Conservation (phyloP, 2,113 vertebrate species). For the Syngnathus typhle region DNA sequence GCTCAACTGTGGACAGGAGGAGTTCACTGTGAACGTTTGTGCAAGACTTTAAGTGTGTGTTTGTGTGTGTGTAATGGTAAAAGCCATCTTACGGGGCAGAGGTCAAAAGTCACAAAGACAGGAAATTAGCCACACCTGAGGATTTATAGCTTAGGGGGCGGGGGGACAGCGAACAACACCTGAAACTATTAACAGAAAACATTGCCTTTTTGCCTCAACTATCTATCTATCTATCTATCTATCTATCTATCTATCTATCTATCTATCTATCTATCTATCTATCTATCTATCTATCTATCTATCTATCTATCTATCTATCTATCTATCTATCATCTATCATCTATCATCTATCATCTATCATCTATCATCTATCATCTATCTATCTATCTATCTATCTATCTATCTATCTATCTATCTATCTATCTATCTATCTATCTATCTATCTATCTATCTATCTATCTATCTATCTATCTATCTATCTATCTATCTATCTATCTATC, state of each 20-base stretch:
- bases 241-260: too few relatives aligned
- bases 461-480: too few relatives aligned
- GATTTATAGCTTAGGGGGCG: slow-evolving; percentile 21
- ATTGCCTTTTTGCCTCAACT: not conserved
- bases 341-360: too few relatives aligned
- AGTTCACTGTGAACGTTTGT: slow-evolving; percentile 8
- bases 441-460: too few relatives aligned
- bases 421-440: too few relatives aligned
- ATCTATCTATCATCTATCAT: too few relatives aligned
- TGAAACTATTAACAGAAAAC: not conserved
- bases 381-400: too few relatives aligned
- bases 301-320: too few relatives aligned
- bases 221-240: too few relatives aligned
- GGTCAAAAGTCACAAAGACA: slow-evolving; percentile 52
- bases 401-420: not conserved
- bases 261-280: not conserved
- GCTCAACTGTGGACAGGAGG: slow-evolving; percentile 23
- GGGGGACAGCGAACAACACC: slow-evolving; percentile 18
- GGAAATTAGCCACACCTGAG: slow-evolving; percentile 63
- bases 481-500: too few relatives aligned
- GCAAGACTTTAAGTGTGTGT: slow-evolving; percentile 9
- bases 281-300: not conserved
- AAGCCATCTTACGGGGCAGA: slow-evolving; percentile 26
- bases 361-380: not conserved
- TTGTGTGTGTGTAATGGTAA: slow-evolving; percentile 10